Evolutionary conservation across 2,888 invertebrate species (phyloP).

Genomic region (Rhamphomyia laevipes): DNA sequence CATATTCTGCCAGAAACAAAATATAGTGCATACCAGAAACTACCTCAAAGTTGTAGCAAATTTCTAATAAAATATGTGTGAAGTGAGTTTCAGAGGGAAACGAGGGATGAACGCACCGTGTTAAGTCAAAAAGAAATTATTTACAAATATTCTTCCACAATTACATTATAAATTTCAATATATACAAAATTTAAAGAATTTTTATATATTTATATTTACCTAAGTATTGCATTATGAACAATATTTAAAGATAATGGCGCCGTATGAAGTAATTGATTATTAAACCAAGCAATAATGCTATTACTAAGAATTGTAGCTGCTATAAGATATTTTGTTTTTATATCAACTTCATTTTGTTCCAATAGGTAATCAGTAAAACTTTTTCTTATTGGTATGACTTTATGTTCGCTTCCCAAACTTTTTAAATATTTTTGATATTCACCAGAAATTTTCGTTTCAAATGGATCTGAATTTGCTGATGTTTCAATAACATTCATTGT

Average conservation of each 20-base stretch:
- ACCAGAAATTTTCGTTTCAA: neutral
- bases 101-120: too few species aligned
- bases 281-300: conserved; percentile 13
- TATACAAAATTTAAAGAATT: too few species aligned
- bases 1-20: too few species aligned
- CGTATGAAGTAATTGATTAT: neutral
- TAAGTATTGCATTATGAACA: neutral
- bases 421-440: neutral
- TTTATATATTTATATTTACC: too few species aligned
- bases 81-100: too few species aligned
- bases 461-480: neutral
- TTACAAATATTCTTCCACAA: too few species aligned
- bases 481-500: neutral
- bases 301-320: conserved; percentile 39
- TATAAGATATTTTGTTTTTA: conserved; percentile 39
- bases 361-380: neutral
- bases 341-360: conserved; percentile 14
- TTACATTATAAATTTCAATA: too few species aligned
- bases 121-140: too few species aligned
- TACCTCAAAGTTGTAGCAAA: too few species aligned
- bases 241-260: conserved; percentile 2
- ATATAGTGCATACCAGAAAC: too few species aligned
- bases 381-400: neutral
- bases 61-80: too few species aligned
- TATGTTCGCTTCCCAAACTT: neutral